phyloP scores from a whole-genome alignment of 2,113 vertebrate species.

The Heterochromis multidens region DNA sequence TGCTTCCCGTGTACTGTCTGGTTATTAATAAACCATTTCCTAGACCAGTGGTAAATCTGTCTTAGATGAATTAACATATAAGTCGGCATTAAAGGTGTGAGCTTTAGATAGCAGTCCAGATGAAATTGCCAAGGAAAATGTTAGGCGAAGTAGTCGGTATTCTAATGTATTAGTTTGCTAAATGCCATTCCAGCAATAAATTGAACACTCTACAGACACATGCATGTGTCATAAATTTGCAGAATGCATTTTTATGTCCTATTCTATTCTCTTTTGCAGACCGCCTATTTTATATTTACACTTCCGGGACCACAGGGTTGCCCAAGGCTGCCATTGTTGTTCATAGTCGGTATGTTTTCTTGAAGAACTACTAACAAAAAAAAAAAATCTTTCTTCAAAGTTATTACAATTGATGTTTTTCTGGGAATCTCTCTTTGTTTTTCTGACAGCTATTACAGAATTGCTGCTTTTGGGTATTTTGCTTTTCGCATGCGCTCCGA shows the following conservation, averaged over 20 bases:
- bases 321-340: conserved; percentile 91
- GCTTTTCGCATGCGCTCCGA: conserved; percentile 79
- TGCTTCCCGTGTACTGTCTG: neutral
- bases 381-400: neutral
- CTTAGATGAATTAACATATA: neutral
- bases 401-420: neutral
- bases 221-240: neutral
- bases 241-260: neutral
- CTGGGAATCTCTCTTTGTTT: neutral
- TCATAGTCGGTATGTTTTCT: conserved; percentile 83
- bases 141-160: neutral
- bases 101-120: neutral
- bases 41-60: neutral
- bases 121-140: neutral
- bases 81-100: neutral
- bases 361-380: neutral
- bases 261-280: conserved; percentile 63
- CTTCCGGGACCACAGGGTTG: conserved; percentile 87
- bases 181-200: neutral
- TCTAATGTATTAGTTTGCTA: neutral
- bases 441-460: conserved; percentile 85
- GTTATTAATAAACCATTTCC: neutral
- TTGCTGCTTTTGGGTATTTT: conserved; percentile 86
- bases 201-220: neutral
- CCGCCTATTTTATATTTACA: conserved; percentile 90